Evolutionary conservation across 2,113 vertebrate genomes (phyloP), one percentile per base, ranked within the genome.

Genomic region (Calidris pygmaea): DNA sequence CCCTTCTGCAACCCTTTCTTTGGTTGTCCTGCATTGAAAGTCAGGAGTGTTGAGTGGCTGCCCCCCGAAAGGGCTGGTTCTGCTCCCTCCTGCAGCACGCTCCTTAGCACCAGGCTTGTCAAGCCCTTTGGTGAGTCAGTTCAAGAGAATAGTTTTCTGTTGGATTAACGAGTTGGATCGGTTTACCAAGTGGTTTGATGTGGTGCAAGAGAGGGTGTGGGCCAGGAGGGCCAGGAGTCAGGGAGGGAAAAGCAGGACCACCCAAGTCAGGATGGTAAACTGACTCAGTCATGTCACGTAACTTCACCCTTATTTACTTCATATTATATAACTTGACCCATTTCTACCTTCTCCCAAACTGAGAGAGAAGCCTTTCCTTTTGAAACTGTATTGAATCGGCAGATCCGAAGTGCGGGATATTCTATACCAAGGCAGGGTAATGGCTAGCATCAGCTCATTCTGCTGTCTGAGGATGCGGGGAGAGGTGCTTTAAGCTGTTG

Each of bases 201-300:
- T 97, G 93, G 91, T 96, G 87, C 90, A 96, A 97, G 91, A 95
- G 66, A 96, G 95, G 94, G 94, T 79, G 94, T 96, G 94, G 89
- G 79, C 53, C 30, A 56, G 76, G 80, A 89, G 70, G 52, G 70
- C 87, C 91, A 82, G 84, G 70, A 95, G 53, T 76, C 4, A 7
- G 89, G 62, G 71, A 96, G 50, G 37, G 77, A 85, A 80, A 75
- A 87, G 94, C 48, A 85, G 91, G 95, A 97, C 95, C 96, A 96
- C 93, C 89, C 87, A 94, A 87, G 85, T 73, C 81, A 93, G 74
- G 72, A 58, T 0, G 3, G 70, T 76, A 43, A 89, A 8, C 39
- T 96, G 77, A 89, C 66, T 97, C 39, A 82, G 74, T 53, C 66
- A 4, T 11, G 43, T 76, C 62, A 20, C 12, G 8, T 52, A 93